phyloP scores from a whole-genome alignment of 1,140 invertebrate species.

The Artemia franciscana region DNA sequence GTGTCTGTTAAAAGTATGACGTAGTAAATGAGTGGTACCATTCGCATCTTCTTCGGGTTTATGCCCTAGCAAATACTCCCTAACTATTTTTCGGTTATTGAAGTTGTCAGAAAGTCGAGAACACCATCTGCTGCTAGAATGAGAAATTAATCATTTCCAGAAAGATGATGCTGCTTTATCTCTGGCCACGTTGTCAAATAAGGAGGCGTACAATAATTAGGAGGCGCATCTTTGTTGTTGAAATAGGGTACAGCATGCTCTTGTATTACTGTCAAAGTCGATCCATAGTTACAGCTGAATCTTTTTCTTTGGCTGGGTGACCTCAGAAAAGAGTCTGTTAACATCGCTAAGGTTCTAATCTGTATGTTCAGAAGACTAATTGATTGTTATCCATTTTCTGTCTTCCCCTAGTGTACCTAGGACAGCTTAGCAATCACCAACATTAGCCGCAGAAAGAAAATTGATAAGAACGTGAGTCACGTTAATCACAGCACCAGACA shows the following conservation, averaged over 20 bases:
- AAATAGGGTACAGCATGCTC: conserved; percentile 40
- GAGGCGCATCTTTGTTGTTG: conserved; percentile 41
- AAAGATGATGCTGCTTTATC: conserved; percentile 47
- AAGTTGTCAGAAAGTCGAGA: conserved; percentile 76
- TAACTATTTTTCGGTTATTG: conserved; percentile 51
- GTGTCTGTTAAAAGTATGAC: conserved; percentile 75
- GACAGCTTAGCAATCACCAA: conserved; percentile 75
- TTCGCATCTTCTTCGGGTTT: conserved; percentile 66
- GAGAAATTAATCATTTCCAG: conserved; percentile 72
- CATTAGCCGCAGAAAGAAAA: conserved; percentile 65
- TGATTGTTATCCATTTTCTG: conserved; percentile 49
- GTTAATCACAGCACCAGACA: conserved; percentile 64
- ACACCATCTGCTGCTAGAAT: conserved; percentile 90
- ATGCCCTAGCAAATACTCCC: conserved; percentile 78
- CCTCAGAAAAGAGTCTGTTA: conserved; percentile 42
- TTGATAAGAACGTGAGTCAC: conserved; percentile 61
- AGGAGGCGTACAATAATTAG: conserved; percentile 76
- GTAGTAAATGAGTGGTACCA: conserved; percentile 74
- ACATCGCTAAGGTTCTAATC: conserved; percentile 68
- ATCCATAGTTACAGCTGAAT: conserved; percentile 64
- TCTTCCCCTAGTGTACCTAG: conserved; percentile 47
- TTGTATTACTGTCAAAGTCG: conserved; percentile 48
- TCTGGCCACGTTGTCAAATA: conserved; percentile 82
- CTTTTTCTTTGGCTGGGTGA: conserved; percentile 66
- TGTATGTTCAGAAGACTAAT: conserved; percentile 69